A percentile compares a stretch with the other conserved stretches of the same genome.
Evolutionary conservation across 2,113 vertebrate species (phyloP).

Genomic region (Ophiodon elongatus): DNA sequence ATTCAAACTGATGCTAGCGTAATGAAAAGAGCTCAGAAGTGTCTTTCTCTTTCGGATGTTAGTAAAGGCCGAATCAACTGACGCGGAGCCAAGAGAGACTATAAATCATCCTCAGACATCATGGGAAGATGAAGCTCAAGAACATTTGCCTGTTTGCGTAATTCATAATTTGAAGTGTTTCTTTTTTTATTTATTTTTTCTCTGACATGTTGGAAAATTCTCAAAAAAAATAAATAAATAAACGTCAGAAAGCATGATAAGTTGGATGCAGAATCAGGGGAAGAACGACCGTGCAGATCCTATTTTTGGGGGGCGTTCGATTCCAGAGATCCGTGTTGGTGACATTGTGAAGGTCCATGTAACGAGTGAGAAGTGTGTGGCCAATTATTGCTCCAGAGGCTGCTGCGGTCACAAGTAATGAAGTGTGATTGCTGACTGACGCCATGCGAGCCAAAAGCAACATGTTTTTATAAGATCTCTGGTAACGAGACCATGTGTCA

Average conservation of each 20-base stretch:
- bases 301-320: slow-evolving; percentile 14
- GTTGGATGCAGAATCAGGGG: not conserved
- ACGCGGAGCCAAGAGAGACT: slow-evolving; percentile 1
- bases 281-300: not conserved
- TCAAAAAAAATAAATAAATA: not conserved
- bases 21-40: slow-evolving; percentile 17
- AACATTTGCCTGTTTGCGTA: not conserved
- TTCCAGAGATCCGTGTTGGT: slow-evolving; percentile 24
- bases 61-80: not conserved
- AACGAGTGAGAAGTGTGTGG: slow-evolving; percentile 64
- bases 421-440: slow-evolving; percentile 60
- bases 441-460: slow-evolving; percentile 45
- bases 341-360: slow-evolving; percentile 32
- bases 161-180: not conserved
- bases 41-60: slow-evolving; percentile 6
- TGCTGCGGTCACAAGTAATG: slow-evolving; percentile 52
- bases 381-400: slow-evolving; percentile 56
- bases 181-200: not conserved
- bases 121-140: slow-evolving; percentile 2
- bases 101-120: slow-evolving; percentile 22
- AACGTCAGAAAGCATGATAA: not conserved
- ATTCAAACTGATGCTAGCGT: slow-evolving; percentile 33
- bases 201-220: not conserved
- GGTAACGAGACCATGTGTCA: slow-evolving; percentile 39
- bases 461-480: slow-evolving; percentile 53